These are phyloP conservation scores for Branchellion lobata DNA, from an alignment of 2,888 invertebrate genomes.

Conservation along the genomic window DNA sequence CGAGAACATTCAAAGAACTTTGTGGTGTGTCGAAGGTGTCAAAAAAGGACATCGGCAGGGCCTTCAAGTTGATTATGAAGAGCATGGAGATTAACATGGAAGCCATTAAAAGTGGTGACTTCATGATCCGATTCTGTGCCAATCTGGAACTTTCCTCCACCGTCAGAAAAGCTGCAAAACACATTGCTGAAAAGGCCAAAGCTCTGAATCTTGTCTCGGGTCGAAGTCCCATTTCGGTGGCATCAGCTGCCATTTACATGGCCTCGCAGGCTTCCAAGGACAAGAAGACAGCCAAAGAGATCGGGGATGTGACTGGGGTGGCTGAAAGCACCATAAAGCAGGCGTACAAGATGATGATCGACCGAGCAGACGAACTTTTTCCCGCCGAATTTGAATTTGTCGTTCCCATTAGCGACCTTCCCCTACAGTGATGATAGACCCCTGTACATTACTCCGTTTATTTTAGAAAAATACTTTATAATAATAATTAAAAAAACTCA, in stretches of 20 bases:
- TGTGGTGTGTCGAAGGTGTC: constrained; percentile 98
- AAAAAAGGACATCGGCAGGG: constrained; percentile 97
- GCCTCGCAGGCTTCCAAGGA: constrained; percentile 93
- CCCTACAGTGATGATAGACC: constrained; percentile 63
- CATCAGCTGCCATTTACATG: constrained; percentile 99
- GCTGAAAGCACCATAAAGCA: constrained; percentile 97
- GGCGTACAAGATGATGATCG: constrained; percentile 95
- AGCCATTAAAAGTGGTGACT: constrained; percentile 95
- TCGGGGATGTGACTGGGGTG: constrained; percentile 95
- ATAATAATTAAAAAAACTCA: too few relatives aligned
- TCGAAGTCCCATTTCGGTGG: constrained; percentile 94
- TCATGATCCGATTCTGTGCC: constrained; percentile 95
- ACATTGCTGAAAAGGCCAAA: constrained; percentile 92
- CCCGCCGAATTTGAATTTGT: constrained; percentile 94
- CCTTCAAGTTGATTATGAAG: constrained; percentile 93
- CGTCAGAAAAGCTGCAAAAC: constrained; percentile 77
- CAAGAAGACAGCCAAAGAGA: constrained; percentile 92
- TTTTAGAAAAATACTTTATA: too few relatives aligned
- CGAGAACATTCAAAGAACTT: constrained; percentile 97
- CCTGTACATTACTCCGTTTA: too few relatives aligned
- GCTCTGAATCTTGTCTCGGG: constrained; percentile 96
- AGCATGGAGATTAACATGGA: constrained; percentile 94
- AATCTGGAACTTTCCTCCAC: constrained; percentile 76
- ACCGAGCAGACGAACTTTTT: constrained; percentile 85
- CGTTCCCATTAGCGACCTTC: constrained; percentile 89